Evolutionary conservation across 2,113 vertebrate genomes (phyloP), one percentile per base, ranked within the genome.

Genomic region (Gymnarchus niloticus): DNA sequence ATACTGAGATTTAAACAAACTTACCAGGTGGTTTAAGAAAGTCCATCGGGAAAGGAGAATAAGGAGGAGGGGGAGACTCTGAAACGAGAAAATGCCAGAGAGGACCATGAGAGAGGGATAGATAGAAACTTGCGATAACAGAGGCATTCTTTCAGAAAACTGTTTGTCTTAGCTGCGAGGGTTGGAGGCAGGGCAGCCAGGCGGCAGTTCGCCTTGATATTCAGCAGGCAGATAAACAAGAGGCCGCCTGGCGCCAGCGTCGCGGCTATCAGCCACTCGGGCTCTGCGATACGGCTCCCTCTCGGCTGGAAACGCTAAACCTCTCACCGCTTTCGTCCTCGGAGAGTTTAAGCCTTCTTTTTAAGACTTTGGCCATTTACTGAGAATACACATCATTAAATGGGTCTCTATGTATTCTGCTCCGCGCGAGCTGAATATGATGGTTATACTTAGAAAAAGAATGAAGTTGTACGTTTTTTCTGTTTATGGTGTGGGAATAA

Each of bases 1-100:
- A 48, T 7, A 84, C 28, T 49, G 19, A 37, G n/a, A n/a, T n/a
- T n/a, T n/a, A n/a, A n/a, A n/a, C n/a, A n/a, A 86, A 95, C 97
- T 99, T 93, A 99, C 97, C 97, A 93, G 96, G 96, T 96, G 96
- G 96, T 95, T 99, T 99, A 94, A 99, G 96, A 96, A 98, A 97
- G 95, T 99, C 97, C 96, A 98, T 97, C 92, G 98, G 97, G 89
- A 98, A 99, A 95, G 96, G 97, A 87, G 98, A 98, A 93, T 99
- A 99, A 88, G 98, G 98, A 92, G 97, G 97, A 93, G 97, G 98
- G 92, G 98, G 97, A 91, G 98, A 99, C 94, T 99, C 97, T 99
- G 94, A 80, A 93, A 94, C n/a, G 94, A 33, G 49, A 78, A 93
- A 94, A 90, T 92, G 93, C 91, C 57, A 92, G 6, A 92, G 91